Conservation (phyloP, 53 echinoderm and acorn worm genomes). For the Paracentrotus lividus region DNA sequence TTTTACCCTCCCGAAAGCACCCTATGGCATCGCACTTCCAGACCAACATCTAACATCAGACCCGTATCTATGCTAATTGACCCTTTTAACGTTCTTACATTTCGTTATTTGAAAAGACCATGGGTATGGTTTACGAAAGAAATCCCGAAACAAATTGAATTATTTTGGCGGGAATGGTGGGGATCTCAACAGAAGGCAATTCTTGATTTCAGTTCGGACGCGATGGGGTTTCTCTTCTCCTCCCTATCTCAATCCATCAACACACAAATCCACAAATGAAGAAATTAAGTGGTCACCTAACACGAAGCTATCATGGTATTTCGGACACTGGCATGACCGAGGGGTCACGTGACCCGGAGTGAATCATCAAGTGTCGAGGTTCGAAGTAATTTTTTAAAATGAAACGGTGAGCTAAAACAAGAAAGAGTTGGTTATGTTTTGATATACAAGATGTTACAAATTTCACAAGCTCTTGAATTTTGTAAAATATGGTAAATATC, state of each 20-base stretch:
- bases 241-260: conserved; percentile 50
- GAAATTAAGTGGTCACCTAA: conserved; percentile 50
- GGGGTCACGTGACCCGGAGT: conserved; percentile 37
- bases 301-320: conserved; percentile 6
- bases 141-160: conserved; percentile 63
- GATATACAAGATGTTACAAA: background rate
- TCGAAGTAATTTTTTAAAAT: background rate
- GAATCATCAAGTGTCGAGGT: conserved; percentile 29
- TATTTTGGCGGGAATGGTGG: conserved; percentile 44
- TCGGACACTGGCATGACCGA: conserved; percentile 41
- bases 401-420: background rate
- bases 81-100: conserved; percentile 52
- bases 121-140: conserved; percentile 46
- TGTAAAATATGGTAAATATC: background rate
- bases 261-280: conserved; percentile 58
- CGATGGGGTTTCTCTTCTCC: conserved; percentile 11
- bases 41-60: background rate
- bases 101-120: conserved; percentile 62
- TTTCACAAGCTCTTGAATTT: background rate
- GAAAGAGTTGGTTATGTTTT: background rate
- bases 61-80: conserved; percentile 69
- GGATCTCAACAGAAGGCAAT: conserved; percentile 33
- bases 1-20: background rate
- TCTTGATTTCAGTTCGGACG: conserved; percentile 45
- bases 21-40: conserved; percentile 51